These are phyloP conservation scores for Watsonalla binaria DNA, from an alignment of 2,888 invertebrate species.

Conservation along the genomic window DNA sequence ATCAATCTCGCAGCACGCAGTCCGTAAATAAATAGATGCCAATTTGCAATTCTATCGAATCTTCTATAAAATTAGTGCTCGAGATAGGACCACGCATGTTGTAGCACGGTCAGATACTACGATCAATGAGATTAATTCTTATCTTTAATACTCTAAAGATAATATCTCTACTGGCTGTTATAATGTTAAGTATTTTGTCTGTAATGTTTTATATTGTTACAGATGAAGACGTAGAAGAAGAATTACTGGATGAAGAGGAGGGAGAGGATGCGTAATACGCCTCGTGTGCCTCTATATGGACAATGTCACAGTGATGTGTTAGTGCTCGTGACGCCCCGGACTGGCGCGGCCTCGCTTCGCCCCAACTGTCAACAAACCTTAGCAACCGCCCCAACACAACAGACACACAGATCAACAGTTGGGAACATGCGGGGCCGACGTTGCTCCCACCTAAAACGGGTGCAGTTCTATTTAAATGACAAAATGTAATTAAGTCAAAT, in stretches of 20 bases:
- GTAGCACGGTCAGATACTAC: not conserved
- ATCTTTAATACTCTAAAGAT: not conserved
- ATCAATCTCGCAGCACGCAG: not conserved
- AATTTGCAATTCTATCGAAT: not conserved
- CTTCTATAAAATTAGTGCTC: not conserved
- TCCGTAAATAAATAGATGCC: not conserved
- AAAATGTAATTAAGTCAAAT: constrained; percentile 73
- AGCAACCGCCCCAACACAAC: constrained; percentile 39
- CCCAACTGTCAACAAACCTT: constrained; percentile 55
- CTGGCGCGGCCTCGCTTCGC: constrained; percentile 70
- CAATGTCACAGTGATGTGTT: constrained; percentile 79
- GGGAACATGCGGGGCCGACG: constrained; percentile 72
- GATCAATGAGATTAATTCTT: not conserved
- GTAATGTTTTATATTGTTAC: constrained; percentile 42
- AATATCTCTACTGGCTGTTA: not conserved
- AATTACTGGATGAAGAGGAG: constrained; percentile 72
- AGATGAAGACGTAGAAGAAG: constrained; percentile 76
- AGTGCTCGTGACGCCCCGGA: constrained; percentile 73
- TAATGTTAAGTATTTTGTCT: not conserved
- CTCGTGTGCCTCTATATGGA: constrained; percentile 65
- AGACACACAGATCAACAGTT: constrained; percentile 47
- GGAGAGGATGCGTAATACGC: constrained; percentile 78
- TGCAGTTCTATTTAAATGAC: constrained; percentile 78
- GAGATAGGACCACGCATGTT: not conserved
- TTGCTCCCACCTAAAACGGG: constrained; percentile 74